These are phyloP conservation scores for Strigamia transsilvanica DNA, from an alignment of 2,888 invertebrate genomes.

Conservation along the genomic window DNA sequence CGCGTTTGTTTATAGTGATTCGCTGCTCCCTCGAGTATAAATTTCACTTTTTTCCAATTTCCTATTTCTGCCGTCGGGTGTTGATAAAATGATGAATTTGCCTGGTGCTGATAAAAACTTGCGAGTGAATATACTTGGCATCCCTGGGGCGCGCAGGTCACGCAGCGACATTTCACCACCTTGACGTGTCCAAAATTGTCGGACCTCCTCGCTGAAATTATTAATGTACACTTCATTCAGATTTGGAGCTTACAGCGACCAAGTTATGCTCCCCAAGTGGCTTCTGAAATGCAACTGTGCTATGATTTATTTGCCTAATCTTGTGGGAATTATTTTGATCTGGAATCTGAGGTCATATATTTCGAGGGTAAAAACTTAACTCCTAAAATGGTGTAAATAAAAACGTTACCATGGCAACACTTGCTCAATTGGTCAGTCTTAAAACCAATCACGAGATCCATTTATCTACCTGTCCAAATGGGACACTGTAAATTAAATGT, in stretches of 20 bases:
- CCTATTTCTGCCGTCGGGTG: not conserved
- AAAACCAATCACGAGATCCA: constrained; percentile 29
- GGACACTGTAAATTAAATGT: constrained; percentile 21
- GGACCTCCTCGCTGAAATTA: constrained; percentile 27
- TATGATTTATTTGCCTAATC: constrained; percentile 28
- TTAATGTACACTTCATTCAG: constrained; percentile 39
- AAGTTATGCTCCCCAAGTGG: constrained; percentile 42
- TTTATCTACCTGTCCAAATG: constrained; percentile 36
- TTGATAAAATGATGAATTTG: constrained; percentile 18
- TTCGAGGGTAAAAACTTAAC: not conserved
- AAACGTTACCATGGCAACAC: not conserved
- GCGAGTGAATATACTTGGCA: not conserved
- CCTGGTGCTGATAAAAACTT: not conserved
- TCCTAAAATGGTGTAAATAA: constrained; percentile 5
- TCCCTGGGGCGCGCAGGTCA: not conserved
- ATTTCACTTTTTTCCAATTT: not conserved
- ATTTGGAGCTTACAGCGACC: not conserved
- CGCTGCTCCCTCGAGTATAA: not conserved
- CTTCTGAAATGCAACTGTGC: constrained; percentile 21
- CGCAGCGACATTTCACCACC: not conserved
- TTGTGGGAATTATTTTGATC: constrained; percentile 18
- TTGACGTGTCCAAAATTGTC: constrained; percentile 24
- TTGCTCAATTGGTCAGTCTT: not conserved
- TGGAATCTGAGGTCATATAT: constrained; percentile 10
- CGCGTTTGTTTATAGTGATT: not conserved